These are phyloP conservation scores for Ellobium chinense DNA, from an alignment of 2,888 invertebrate species.

Conservation along the genomic window DNA sequence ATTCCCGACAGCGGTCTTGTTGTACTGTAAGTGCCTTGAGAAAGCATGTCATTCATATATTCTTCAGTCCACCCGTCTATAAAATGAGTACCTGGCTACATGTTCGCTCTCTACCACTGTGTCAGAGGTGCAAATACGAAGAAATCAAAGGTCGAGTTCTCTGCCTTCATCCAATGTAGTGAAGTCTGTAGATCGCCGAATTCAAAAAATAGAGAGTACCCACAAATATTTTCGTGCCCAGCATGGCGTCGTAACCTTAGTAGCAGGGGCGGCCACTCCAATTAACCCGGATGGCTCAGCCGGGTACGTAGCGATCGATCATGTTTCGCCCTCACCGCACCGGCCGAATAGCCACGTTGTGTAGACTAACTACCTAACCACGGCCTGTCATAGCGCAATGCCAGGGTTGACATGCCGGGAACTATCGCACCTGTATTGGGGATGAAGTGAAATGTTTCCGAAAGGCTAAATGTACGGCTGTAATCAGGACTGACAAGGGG, in stretches of 20 bases:
- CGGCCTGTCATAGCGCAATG: constrained; percentile 9
- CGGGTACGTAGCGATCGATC: constrained; percentile 33
- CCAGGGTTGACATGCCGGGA: background rate
- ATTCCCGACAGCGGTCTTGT: too few species aligned
- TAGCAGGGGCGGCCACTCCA: constrained; percentile 25
- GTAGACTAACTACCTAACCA: constrained; percentile 9
- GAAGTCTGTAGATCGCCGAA: too few species aligned
- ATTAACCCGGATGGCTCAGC: constrained; percentile 34
- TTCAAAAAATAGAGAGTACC: too few species aligned
- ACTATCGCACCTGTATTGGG: background rate
- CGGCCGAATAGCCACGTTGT: background rate
- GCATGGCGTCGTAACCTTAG: constrained; percentile 13
- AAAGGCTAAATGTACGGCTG: background rate
- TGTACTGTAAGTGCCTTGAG: too few species aligned
- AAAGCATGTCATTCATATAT: too few species aligned
- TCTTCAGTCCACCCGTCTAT: too few species aligned
- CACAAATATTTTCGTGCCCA: background rate
- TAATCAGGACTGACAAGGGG: background rate
- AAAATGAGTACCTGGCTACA: too few species aligned
- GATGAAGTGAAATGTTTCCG: background rate
- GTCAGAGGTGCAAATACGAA: too few species aligned
- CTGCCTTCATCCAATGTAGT: too few species aligned
- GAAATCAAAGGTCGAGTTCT: too few species aligned
- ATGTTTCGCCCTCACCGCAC: background rate
- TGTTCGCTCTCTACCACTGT: too few species aligned